Percentiles rank a stretch among this genome's conserved stretches.
Conservation (phyloP, 2,888 invertebrate genomes). For the Syrphus vitripennis region DNA sequence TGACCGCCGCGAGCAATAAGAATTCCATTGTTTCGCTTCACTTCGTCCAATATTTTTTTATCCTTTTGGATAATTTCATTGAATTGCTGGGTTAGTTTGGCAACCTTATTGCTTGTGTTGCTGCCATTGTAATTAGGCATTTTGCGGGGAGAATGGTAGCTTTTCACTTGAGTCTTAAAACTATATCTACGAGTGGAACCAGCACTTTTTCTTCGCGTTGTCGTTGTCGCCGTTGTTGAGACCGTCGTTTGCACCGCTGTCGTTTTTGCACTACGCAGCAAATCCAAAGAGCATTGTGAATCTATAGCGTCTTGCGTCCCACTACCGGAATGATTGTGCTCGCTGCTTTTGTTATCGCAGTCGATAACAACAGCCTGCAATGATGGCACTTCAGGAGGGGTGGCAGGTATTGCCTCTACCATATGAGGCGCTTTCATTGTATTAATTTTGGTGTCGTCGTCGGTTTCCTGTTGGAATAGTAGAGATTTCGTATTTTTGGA, state of each 20-base stretch:
- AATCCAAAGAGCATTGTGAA: conserved; percentile 44
- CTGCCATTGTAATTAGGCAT: conserved; percentile 71
- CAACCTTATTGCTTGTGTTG: conserved; percentile 83
- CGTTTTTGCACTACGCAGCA: conserved; percentile 44
- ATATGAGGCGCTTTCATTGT: conserved; percentile 19
- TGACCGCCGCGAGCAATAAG: conserved; percentile 79
- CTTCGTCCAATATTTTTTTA: conserved; percentile 81
- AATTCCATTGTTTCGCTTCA: conserved; percentile 83
- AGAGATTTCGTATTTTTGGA: conserved; percentile 42
- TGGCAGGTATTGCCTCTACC: conserved; percentile 27
- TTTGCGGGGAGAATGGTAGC: conserved; percentile 76
- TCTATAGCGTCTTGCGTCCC: conserved; percentile 72
- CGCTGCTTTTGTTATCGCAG: conserved; percentile 51
- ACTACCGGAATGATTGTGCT: conserved; percentile 40
- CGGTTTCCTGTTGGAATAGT: conserved; percentile 8
- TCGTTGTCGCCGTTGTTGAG: neutral
- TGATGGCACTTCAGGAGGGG: conserved; percentile 11
- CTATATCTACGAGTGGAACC: conserved; percentile 78
- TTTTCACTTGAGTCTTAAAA: conserved; percentile 80
- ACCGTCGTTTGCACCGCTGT: neutral
- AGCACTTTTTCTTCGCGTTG: conserved; percentile 49
- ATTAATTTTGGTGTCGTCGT: conserved; percentile 26
- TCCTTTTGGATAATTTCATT: conserved; percentile 84
- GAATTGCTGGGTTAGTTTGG: conserved; percentile 87
- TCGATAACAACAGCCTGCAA: conserved; percentile 46